Conservation (phyloP, 2,113 vertebrate genomes). For the Nesogale talazaci region DNA sequence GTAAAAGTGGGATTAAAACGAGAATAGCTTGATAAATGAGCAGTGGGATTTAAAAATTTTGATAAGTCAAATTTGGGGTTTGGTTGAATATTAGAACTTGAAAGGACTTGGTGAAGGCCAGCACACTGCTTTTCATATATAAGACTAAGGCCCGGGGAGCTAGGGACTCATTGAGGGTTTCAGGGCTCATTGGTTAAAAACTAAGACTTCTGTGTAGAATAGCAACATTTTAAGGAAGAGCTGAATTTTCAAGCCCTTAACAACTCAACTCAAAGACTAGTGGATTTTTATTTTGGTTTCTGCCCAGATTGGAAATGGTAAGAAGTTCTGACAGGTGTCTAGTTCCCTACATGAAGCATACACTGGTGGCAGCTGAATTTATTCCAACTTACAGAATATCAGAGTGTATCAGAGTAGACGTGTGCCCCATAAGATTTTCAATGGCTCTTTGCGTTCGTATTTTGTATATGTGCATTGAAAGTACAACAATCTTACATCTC, state of each 20-base stretch:
- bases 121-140: background rate
- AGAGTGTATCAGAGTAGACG: background rate
- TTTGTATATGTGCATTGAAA: too few species aligned
- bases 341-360: background rate
- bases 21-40: background rate
- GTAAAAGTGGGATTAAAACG: background rate
- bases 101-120: background rate
- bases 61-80: constrained; percentile 15
- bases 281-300: background rate
- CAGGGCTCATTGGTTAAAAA: background rate
- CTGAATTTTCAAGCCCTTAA: background rate
- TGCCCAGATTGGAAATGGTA: background rate
- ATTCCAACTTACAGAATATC: background rate
- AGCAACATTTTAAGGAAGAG: background rate
- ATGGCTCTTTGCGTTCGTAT: background rate
- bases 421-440: background rate
- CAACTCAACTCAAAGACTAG: background rate
- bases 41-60: constrained; percentile 21
- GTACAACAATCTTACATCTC: background rate
- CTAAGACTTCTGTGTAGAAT: background rate
- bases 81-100: background rate
- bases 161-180: background rate
- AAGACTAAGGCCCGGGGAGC: background rate
- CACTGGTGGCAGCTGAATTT: background rate
- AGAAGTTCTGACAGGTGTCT: background rate